phyloP scores from a whole-genome alignment of 2,113 vertebrate genomes.

The Leucosticte australis region DNA sequence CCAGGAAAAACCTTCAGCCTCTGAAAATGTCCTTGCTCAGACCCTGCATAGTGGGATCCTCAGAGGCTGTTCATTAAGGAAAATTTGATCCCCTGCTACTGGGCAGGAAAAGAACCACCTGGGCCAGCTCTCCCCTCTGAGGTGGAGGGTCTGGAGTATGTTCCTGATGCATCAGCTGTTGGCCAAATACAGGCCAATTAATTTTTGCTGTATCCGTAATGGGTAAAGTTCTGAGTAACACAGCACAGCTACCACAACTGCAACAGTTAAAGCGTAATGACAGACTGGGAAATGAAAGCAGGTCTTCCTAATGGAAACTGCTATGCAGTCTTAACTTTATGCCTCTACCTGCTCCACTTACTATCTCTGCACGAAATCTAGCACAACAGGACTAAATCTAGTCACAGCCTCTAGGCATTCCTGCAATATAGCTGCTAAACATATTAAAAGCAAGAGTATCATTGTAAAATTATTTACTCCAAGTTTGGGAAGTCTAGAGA shows the following conservation, averaged over 20 bases:
- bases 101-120: not conserved
- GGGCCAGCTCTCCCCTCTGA: not conserved
- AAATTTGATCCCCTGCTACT: not conserved
- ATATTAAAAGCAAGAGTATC: not conserved
- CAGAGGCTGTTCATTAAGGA: not conserved
- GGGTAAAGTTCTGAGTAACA: not conserved
- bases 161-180: not conserved
- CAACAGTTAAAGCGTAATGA: slow-evolving; percentile 26
- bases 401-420: slow-evolving; percentile 1
- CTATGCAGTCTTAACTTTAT: slow-evolving; percentile 41
- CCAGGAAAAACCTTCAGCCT: not conserved
- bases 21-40: not conserved
- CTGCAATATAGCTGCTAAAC: not conserved
- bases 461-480: not conserved
- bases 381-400: slow-evolving; percentile 27
- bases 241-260: not conserved
- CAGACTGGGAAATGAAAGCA: slow-evolving; percentile 12
- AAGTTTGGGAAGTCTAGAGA: not conserved
- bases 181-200: not conserved
- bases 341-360: slow-evolving; percentile 50
- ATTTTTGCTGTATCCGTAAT: not conserved
- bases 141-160: not conserved
- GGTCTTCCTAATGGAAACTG: slow-evolving; percentile 32
- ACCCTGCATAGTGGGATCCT: not conserved
- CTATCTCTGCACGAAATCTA: not conserved